Evolutionary conservation across 2,113 vertebrate species (phyloP), one percentile per base, ranked within the genome.

Genomic region (Forbesichthys papilliferus): DNA sequence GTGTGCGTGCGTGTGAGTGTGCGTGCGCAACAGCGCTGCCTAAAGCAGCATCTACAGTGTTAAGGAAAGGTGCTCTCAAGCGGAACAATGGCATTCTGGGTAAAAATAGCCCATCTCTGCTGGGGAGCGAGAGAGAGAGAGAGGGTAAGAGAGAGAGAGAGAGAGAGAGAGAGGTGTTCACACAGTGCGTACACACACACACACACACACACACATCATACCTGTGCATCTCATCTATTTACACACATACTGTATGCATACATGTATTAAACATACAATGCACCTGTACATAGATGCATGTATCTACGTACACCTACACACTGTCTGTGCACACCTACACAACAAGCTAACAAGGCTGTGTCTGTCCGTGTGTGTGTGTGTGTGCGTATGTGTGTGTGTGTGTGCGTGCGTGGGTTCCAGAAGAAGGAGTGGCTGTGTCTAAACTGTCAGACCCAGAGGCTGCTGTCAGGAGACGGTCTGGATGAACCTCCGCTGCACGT

Each of bases 391-490:
- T 60, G 20, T 49, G 54, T 63, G 11, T 61, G 48, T 56, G 52
- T 53, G 51, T 49, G 55, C 10, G 36, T 64, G 12, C 49, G 33
- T 65, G 46, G 90, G 60, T 85, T 87, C 91, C 92, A 99, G 98
- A 99, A 98, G 91, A 97, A 96, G 1, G 97, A 99, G 81, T 99
- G 98, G 98, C 92, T 99, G 47, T 99, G 98, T 92, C 93, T 99
- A 84, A 99, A 97, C 93, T 99, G 97, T 94, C 97, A 99, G 94
- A 99, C 98, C 9, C 94, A 97, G 86, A 90, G 96, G 76, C 88
- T 99, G 65, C 93, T 98, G 61, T 96, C 97, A 16, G 96, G 97
- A 84, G 94, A 81, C 0, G 80, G 92, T 76, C 92, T 98, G 0
- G 96, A 95, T 1, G 96, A 98, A 0, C 78, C 88, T 68, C 93